Percentiles rank a stretch among this genome's conserved stretches.
phyloP scores from a whole-genome alignment of 2,888 invertebrate genomes.

The Polietes domitor region DNA sequence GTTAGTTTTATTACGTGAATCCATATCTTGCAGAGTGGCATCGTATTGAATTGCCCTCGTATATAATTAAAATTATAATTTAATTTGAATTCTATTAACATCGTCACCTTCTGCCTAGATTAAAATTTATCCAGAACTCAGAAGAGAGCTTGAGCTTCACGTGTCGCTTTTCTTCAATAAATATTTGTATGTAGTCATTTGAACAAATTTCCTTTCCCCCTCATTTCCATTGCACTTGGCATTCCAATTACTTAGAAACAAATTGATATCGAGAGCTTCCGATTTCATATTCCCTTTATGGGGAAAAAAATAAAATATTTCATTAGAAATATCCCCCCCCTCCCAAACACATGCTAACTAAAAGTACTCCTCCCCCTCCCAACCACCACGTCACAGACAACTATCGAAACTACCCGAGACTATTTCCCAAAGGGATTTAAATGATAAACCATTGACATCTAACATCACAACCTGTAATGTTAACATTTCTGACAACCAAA shows the following conservation, averaged over 20 bases:
- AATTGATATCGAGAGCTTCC: slow-evolving; percentile 16
- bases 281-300: background rate
- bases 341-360: background rate
- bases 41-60: too few relatives aligned
- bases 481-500: slow-evolving; percentile 60
- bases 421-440: slow-evolving; percentile 55
- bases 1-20: too few relatives aligned
- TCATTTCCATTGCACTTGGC: slow-evolving; percentile 52
- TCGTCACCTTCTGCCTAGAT: too few relatives aligned
- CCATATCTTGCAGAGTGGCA: too few relatives aligned
- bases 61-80: too few relatives aligned
- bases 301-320: slow-evolving; percentile 37
- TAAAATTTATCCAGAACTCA: too few relatives aligned
- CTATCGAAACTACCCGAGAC: background rate
- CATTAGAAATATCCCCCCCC: slow-evolving; percentile 33
- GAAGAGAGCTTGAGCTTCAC: too few relatives aligned
- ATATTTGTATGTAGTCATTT: too few relatives aligned
- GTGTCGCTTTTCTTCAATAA: too few relatives aligned
- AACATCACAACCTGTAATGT: slow-evolving; percentile 61
- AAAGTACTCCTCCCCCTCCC: background rate
- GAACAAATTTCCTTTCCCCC: background rate
- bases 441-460: slow-evolving; percentile 50
- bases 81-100: too few relatives aligned
- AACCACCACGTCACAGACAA: too few relatives aligned
- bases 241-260: slow-evolving; percentile 43